These are phyloP conservation scores for Ivindomyrus marchei DNA, from an alignment of 2,113 vertebrate species.

Conservation along the genomic window DNA sequence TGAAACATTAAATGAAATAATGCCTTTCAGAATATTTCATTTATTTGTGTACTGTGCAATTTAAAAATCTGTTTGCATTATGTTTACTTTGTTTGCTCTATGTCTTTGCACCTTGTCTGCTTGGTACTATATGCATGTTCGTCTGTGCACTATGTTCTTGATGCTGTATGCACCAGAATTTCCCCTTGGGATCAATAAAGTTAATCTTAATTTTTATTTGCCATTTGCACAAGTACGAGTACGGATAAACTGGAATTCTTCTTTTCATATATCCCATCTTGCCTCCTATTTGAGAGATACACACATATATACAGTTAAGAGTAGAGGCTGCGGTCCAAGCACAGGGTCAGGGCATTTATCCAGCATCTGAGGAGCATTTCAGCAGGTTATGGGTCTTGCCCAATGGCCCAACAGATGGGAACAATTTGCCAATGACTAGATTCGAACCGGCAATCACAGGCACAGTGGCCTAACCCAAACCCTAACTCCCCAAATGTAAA, in stretches of 20 bases:
- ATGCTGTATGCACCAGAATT: background rate
- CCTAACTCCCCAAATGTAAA: background rate
- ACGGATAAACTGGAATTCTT: background rate
- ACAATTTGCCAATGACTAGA: background rate
- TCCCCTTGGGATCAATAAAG: background rate
- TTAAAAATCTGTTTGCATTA: background rate
- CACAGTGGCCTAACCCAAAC: background rate
- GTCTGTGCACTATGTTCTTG: background rate
- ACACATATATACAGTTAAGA: background rate
- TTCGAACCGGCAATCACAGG: background rate
- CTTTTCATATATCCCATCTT: background rate
- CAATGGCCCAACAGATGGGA: background rate
- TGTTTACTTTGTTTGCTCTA: background rate
- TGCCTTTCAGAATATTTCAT: too few species aligned
- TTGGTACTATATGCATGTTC: background rate
- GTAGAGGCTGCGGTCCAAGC: background rate
- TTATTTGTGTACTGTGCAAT: background rate
- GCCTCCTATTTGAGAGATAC: background rate
- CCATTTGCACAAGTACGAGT: background rate
- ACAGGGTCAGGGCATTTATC: background rate
- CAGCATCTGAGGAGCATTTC: background rate
- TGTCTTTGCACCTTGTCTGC: background rate
- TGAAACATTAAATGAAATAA: background rate
- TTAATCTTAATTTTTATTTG: background rate
- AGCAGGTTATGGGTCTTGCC: background rate